phyloP scores from a whole-genome alignment of 1,140 invertebrate species.

The Anastrepha ludens region DNA sequence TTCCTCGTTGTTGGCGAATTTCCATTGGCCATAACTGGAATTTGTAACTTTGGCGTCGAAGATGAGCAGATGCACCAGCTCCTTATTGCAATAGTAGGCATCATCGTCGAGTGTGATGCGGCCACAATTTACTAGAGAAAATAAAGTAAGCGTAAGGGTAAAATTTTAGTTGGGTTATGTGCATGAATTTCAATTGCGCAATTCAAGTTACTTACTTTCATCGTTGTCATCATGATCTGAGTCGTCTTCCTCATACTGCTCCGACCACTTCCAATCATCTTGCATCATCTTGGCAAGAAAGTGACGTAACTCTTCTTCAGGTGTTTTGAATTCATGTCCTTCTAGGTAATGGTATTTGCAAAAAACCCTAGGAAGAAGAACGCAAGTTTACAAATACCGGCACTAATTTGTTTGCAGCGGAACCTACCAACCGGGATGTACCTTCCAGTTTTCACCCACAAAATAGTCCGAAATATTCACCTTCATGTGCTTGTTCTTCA shows the following conservation, averaged over 20 bases:
- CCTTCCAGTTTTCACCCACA: conserved; percentile 83
- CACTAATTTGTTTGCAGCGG: neutral
- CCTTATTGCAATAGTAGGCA: conserved; percentile 89
- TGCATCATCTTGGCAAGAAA: conserved; percentile 81
- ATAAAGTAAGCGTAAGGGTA: conserved; percentile 56
- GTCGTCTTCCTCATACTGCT: conserved; percentile 76
- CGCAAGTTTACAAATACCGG: neutral
- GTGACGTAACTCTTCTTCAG: conserved; percentile 84
- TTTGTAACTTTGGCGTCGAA: conserved; percentile 91
- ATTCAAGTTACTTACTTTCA: neutral
- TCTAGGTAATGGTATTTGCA: conserved; percentile 90
- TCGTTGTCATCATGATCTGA: conserved; percentile 64
- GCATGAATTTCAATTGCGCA: too few relatives aligned
- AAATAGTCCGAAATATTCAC: conserved; percentile 83
- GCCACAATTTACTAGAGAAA: conserved; percentile 77
- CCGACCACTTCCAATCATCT: conserved; percentile 77
- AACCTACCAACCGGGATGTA: conserved; percentile 89
- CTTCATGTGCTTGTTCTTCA: conserved; percentile 79
- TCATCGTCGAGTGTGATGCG: conserved; percentile 79
- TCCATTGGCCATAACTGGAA: conserved; percentile 80
- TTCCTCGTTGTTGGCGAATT: conserved; percentile 76
- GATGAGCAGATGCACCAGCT: conserved; percentile 88
- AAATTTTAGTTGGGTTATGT: conserved; percentile 57
- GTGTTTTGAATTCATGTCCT: conserved; percentile 81
- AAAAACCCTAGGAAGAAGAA: conserved; percentile 80